Base-by-base conservation (phyloP, 2,113 vertebrate genomes). In the Caloenas nicobarica region DNA sequence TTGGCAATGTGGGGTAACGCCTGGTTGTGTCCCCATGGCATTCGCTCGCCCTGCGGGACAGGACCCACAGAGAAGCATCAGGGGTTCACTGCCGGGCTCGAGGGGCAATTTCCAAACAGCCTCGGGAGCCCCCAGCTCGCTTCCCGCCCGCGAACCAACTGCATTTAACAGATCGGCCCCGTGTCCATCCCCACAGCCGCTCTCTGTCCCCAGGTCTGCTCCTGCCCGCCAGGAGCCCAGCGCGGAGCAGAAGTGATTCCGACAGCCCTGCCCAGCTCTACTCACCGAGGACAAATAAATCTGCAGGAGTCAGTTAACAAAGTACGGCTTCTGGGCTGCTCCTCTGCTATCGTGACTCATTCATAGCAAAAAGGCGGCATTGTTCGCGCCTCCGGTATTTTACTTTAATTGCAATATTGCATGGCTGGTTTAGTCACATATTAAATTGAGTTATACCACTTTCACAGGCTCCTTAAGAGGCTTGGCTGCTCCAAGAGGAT, bases 351-450 rank as follows among this genome's bases (percentile, higher is more conserved):
- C 88, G 15, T 78, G 94, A 95, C 60, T 93, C 92, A 87, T 4
- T 81, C 81, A 33, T 4, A 87, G 92, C 54, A 29, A 94, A 89
- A 65, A 87, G 90, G 73, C 21, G 2, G 81, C 77, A 21, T 53
- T 86, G 92, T 91, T 94, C 77, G 23, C 92, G 73, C 92, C 94
- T 91, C 94, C 86, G 84, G 68, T 56, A 46, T 86, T 69, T 65
- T 21, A 42, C 58, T 84, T 86, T 72, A 93, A 95, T 86, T 91
- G 84, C 84, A 86, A 77, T 91, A 91, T 84, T 68, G 87, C 92
- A 60, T 38, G 84, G 88, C 92, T 81, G 92, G 58, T 53, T 93
- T 53, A 70, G 94, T 51, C 92, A 84, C 44, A 5, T n/a, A 33
- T 69, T 57, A 38, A 77, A 61, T 22, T 15, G 77, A 69, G 84